These are phyloP conservation scores for Frankliniella fusca DNA, from an alignment of 2,888 invertebrate genomes.

Conservation along the genomic window DNA sequence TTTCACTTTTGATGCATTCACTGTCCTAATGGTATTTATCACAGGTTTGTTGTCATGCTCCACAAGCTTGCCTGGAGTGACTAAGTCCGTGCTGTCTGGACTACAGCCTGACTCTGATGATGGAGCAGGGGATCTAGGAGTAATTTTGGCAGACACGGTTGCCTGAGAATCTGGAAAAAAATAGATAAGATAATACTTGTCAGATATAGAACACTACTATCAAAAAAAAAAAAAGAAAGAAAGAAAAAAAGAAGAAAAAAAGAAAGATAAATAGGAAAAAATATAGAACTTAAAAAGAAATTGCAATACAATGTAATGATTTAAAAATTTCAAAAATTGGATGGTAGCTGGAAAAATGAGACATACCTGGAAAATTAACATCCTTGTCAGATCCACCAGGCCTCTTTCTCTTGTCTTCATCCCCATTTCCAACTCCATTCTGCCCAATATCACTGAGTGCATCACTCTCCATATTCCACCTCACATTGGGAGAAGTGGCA, in stretches of 20 bases:
- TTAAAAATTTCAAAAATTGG: too few relatives aligned
- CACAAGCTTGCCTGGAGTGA: background rate
- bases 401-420: conserved; percentile 35
- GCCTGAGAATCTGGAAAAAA: conserved; percentile 48
- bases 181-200: background rate
- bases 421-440: conserved; percentile 21
- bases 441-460: conserved; percentile 25
- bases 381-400: conserved; percentile 47
- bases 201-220: background rate
- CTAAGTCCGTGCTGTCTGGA: conserved; percentile 13
- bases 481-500: conserved; percentile 43
- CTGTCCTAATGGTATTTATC: conserved; percentile 33
- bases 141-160: conserved; percentile 39
- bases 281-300: background rate
- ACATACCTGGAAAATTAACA: conserved; percentile 52
- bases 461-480: conserved; percentile 33
- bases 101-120: conserved; percentile 27
- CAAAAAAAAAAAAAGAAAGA: conserved; percentile 25
- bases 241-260: conserved; percentile 20
- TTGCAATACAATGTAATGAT: too few relatives aligned
- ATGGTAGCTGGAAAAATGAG: conserved; percentile 24
- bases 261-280: background rate
- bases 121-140: conserved; percentile 33
- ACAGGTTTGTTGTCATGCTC: conserved; percentile 21
- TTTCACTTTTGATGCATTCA: conserved; percentile 38